Conservation (phyloP, 1,140 invertebrate genomes). For the Danaus plexippus region DNA sequence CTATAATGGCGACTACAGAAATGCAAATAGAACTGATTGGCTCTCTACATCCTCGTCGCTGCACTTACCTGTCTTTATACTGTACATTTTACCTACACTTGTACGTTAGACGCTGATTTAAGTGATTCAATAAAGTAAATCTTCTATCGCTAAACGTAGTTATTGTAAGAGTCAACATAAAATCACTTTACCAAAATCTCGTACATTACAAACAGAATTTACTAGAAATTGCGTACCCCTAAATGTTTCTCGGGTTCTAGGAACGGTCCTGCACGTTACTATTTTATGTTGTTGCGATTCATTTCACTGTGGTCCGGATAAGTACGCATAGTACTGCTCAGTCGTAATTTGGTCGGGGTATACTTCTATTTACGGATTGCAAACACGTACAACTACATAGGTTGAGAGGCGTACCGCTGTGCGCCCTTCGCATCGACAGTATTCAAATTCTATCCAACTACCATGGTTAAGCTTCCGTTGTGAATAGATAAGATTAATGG, state of each 20-base stretch:
- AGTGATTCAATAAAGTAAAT: constrained; percentile 26
- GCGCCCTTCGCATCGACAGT: constrained; percentile 39
- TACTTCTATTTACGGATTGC: constrained; percentile 48
- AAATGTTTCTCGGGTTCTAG: constrained; percentile 28
- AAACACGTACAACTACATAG: constrained; percentile 43
- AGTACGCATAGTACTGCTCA: constrained; percentile 20
- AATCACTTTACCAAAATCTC: constrained; percentile 34
- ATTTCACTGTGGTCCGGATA: constrained; percentile 23
- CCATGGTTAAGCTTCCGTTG: constrained; percentile 31
- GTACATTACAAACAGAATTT: constrained; percentile 36
- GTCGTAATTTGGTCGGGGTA: constrained; percentile 25
- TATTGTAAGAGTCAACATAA: constrained; percentile 38
- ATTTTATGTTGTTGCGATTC: constrained; percentile 28
- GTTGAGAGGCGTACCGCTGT: constrained; percentile 24
- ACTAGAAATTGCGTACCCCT: constrained; percentile 29
- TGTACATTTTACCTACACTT: constrained; percentile 34
- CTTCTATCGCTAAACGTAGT: constrained; percentile 31
- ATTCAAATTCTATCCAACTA: constrained; percentile 55
- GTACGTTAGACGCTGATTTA: constrained; percentile 18
- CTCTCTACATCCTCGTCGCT: constrained; percentile 28
- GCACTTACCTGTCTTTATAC: constrained; percentile 33
- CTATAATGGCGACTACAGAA: constrained; percentile 46
- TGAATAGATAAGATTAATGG: constrained; percentile 62
- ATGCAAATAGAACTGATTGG: constrained; percentile 57
- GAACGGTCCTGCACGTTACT: constrained; percentile 24